Percentiles rank a stretch among this genome's conserved stretches.
These are phyloP conservation scores for Cerceris rybyensis DNA, from an alignment of 2,888 invertebrate genomes.

Conservation along the genomic window DNA sequence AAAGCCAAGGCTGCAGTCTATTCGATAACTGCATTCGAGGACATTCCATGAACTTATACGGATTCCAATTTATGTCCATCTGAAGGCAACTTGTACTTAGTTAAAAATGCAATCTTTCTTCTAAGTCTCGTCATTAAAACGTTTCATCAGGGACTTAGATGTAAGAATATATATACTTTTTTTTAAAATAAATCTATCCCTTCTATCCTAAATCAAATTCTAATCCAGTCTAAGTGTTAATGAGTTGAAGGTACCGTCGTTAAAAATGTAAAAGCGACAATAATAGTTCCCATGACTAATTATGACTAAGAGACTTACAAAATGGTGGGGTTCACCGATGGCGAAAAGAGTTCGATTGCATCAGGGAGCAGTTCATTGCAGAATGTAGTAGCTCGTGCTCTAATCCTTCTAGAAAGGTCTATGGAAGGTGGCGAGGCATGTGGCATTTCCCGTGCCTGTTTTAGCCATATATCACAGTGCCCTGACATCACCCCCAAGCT, in stretches of 20 bases:
- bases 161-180: too few species aligned
- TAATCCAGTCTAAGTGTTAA: too few species aligned
- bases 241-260: too few species aligned
- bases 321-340: constrained; percentile 26
- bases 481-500: constrained; percentile 74
- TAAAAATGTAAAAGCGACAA: neutral
- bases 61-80: neutral
- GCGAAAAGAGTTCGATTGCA: constrained; percentile 55
- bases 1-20: neutral
- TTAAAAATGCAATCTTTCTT: neutral
- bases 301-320: constrained; percentile 16
- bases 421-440: constrained; percentile 70
- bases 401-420: constrained; percentile 65
- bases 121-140: neutral
- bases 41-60: neutral
- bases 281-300: neutral
- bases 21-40: neutral
- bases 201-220: too few species aligned
- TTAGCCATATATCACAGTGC: constrained; percentile 75
- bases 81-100: neutral
- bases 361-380: constrained; percentile 52
- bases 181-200: too few species aligned
- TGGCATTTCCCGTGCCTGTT: constrained; percentile 76
- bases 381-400: constrained; percentile 64
- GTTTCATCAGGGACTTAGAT: too few species aligned